These are phyloP conservation scores for Chrysochloris asiatica DNA, from an alignment of 2,113 vertebrate genomes.

Conservation along the genomic window DNA sequence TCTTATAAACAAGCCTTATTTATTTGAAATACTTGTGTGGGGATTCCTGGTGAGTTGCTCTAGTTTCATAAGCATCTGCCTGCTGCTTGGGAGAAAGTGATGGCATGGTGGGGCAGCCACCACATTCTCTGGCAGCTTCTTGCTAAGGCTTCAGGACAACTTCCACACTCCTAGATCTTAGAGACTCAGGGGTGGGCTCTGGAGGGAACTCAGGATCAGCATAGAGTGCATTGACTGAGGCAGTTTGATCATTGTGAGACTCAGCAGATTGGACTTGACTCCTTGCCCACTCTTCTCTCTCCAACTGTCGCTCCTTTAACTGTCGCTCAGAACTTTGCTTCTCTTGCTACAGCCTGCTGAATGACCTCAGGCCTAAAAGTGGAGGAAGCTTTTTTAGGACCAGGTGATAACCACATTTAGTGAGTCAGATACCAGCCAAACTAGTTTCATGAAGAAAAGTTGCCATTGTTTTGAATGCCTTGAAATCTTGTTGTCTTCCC, in stretches of 20 bases:
- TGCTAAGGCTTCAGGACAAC: not conserved
- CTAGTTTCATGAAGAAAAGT: not conserved
- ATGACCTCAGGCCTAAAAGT: not conserved
- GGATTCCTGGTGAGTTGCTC: not conserved
- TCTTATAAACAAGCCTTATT: not conserved
- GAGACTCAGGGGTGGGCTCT: not conserved
- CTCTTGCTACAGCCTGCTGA: not conserved
- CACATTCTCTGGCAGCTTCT: not conserved
- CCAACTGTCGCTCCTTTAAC: slow-evolving; percentile 72
- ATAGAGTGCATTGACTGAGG: accelerated
- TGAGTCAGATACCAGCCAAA: not conserved
- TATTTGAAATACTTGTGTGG: not conserved
- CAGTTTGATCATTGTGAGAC: too few species aligned
- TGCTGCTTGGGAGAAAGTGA: not conserved
- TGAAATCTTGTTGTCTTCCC: not conserved
- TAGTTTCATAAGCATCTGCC: not conserved
- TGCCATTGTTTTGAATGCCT: not conserved
- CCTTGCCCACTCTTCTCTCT: not conserved
- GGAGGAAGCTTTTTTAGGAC: not conserved
- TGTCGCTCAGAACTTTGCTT: slow-evolving; percentile 55
- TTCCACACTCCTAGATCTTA: not conserved
- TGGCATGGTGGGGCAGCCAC: not conserved
- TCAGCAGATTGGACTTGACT: not conserved
- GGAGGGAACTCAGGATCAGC: not conserved
- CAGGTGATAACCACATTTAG: not conserved